phyloP scores from a whole-genome alignment of 2,888 invertebrate species.

The Timema podura region DNA sequence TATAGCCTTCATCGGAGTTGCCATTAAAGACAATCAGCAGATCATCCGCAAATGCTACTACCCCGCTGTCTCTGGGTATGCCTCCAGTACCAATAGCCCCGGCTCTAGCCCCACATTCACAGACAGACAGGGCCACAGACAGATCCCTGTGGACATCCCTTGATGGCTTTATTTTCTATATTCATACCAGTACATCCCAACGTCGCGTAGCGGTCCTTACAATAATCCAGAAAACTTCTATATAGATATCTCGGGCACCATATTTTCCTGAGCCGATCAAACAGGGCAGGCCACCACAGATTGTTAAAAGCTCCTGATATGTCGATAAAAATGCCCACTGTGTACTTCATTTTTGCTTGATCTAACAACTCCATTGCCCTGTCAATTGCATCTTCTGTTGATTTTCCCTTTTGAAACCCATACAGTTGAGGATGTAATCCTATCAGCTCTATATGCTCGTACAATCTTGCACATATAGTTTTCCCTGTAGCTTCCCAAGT shows the following conservation, averaged over 20 bases:
- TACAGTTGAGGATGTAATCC: not conserved
- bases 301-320: conserved; percentile 1
- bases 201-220: not conserved
- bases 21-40: not conserved
- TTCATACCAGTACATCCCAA: not conserved
- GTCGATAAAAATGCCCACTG: conserved; percentile 1
- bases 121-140: not conserved
- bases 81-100: not conserved
- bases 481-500: not conserved
- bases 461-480: not conserved
- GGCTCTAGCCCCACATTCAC: conserved; percentile 6
- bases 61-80: not conserved
- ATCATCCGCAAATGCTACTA: conserved; percentile 4
- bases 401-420: not conserved
- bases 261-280: not conserved
- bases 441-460: not conserved
- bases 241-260: not conserved
- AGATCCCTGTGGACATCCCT: not conserved
- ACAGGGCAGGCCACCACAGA: not conserved
- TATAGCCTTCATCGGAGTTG: not conserved
- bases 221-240: not conserved
- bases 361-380: not conserved
- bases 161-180: not conserved
- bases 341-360: not conserved
- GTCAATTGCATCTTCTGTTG: conserved; percentile 4